These are phyloP conservation scores for Orthochromis indermauri DNA, from an alignment of 2,113 vertebrate species.

Conservation along the genomic window DNA sequence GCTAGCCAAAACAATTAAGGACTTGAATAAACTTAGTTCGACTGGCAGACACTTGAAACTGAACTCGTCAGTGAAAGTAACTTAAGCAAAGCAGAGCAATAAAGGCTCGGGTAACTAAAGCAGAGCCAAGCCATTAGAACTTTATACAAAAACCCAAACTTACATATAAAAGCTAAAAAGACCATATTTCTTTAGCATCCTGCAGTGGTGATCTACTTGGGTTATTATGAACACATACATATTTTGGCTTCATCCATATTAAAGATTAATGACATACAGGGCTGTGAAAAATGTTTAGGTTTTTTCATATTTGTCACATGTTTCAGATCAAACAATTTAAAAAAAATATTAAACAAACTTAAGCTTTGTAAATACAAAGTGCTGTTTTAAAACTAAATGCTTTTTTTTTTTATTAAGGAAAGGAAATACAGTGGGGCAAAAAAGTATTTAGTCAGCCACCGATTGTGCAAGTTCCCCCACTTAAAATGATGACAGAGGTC, in stretches of 20 bases:
- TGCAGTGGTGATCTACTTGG: not conserved
- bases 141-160: not conserved
- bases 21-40: not conserved
- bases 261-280: not conserved
- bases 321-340: not conserved
- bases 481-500: no score
- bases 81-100: not conserved
- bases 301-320: not conserved
- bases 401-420: not conserved
- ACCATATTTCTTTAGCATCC: not conserved
- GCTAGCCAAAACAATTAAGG: not conserved
- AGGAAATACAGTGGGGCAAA: no score
- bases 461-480: no score
- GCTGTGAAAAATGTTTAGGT: not conserved
- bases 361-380: not conserved
- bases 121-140: not conserved
- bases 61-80: not conserved
- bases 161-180: not conserved
- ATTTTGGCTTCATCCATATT: not conserved
- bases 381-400: not conserved
- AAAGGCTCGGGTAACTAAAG: not conserved
- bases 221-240: not conserved
- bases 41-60: not conserved
- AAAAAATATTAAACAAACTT: not conserved
- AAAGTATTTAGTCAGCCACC: no score